A percentile compares a stretch with the other conserved stretches of the same genome.
phyloP scores from a whole-genome alignment of 2,113 vertebrate species.

The Petromus typicus region DNA sequence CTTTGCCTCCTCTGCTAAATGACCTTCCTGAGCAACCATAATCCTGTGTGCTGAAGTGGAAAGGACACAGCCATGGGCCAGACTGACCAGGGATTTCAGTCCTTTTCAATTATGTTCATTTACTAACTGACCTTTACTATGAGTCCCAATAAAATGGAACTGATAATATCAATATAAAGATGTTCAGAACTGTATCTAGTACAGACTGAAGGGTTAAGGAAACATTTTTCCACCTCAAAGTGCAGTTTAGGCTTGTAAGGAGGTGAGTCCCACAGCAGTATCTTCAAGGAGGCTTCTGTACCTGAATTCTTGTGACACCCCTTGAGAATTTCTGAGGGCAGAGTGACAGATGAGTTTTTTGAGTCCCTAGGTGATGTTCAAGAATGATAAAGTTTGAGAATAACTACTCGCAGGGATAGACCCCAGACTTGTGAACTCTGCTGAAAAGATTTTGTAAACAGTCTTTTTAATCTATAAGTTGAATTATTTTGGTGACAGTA shows the following conservation, averaged over 20 bases:
- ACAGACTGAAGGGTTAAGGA: fast-evolving
- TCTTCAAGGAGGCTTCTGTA: not conserved
- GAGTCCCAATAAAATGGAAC: not conserved
- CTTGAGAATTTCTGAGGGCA: not conserved
- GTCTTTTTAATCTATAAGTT: not conserved
- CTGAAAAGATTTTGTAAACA: not conserved
- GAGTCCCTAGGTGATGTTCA: not conserved
- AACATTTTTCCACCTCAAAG: not conserved
- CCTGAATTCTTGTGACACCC: not conserved
- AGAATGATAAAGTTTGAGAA: not conserved
- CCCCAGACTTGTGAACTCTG: not conserved
- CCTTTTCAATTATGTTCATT: not conserved
- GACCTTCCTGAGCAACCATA: not conserved
- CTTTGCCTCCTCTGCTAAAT: not conserved
- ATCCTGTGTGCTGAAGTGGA: not conserved
- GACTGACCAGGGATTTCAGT: not conserved
- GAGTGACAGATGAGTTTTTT: not conserved
- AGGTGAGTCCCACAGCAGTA: not conserved
- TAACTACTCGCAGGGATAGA: not conserved
- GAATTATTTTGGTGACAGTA: not conserved
- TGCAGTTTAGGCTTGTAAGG: not conserved
- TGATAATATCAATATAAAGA: not conserved
- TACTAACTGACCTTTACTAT: not conserved
- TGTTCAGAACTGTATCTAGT: not conserved
- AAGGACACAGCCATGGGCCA: not conserved